These are phyloP conservation scores for Stigmatopora argus DNA, from an alignment of 2,113 vertebrate genomes.

Conservation along the genomic window DNA sequence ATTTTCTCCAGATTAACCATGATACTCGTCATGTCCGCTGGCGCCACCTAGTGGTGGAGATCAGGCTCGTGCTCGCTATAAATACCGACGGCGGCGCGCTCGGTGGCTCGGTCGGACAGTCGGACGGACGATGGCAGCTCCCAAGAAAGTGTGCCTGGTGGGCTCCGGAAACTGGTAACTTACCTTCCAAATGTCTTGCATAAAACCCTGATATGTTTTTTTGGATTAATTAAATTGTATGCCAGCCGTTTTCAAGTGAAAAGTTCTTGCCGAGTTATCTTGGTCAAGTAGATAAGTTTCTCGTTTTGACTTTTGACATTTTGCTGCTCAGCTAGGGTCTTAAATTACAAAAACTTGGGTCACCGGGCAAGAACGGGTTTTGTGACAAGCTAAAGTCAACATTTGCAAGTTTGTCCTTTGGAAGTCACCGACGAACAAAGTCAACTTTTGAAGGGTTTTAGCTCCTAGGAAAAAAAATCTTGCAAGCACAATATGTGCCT, in stretches of 20 bases:
- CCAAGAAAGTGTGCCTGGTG: conserved; percentile 83
- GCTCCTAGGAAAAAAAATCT: background rate
- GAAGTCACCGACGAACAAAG: too few species aligned
- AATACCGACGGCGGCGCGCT: conserved; percentile 41
- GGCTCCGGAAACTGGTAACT: conserved; percentile 97
- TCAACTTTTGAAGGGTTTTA: background rate
- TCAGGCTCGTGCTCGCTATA: conserved; percentile 43
- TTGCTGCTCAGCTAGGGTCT: background rate
- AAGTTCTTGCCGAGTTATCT: background rate
- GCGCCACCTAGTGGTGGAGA: background rate
- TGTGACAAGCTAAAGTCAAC: too few species aligned
- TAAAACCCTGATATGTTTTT: background rate
- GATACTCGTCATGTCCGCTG: too few species aligned
- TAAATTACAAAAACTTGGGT: conserved; percentile 5
- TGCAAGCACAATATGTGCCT: background rate
- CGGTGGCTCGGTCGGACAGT: background rate
- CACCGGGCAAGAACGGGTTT: background rate
- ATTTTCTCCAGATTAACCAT: too few species aligned
- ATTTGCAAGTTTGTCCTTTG: too few species aligned
- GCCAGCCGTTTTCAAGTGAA: background rate
- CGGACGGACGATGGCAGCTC: conserved; percentile 54
- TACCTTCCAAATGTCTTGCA: background rate
- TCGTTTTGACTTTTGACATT: background rate
- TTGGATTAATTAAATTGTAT: background rate
- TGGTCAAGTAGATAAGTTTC: background rate